These are phyloP conservation scores for Margaritifera margaritifera DNA, from an alignment of 2,888 invertebrate species.

Conservation along the genomic window DNA sequence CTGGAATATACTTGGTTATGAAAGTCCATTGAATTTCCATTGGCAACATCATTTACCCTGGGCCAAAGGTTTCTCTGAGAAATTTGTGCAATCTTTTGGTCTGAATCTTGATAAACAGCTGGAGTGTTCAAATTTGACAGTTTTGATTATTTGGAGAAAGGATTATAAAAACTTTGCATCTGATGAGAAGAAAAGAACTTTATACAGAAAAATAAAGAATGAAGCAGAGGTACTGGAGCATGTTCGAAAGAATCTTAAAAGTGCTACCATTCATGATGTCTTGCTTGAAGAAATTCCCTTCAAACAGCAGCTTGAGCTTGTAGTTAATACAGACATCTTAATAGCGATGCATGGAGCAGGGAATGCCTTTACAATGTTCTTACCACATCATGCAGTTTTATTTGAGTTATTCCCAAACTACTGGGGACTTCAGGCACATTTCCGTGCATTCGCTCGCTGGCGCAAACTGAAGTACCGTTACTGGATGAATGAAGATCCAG, in stretches of 20 bases:
- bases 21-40: constrained; percentile 41
- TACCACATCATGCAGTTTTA: constrained; percentile 31
- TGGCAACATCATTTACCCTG: constrained; percentile 16
- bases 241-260: constrained; percentile 10
- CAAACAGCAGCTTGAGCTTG: constrained; percentile 26
- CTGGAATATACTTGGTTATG: constrained; percentile 37
- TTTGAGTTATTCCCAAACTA: constrained; percentile 37
- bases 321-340: constrained; percentile 34
- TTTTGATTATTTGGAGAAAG: constrained; percentile 25
- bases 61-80: constrained; percentile 22
- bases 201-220: constrained; percentile 33
- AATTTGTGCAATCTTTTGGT: constrained; percentile 25
- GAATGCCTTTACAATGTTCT: constrained; percentile 30
- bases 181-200: no score
- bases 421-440: constrained; percentile 35
- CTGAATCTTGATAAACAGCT: constrained; percentile 12
- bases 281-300: constrained; percentile 27
- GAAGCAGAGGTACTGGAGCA: constrained; percentile 23
- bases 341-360: constrained; percentile 43
- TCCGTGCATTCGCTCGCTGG: constrained; percentile 35
- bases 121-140: constrained; percentile 23
- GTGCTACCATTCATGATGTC: constrained; percentile 7
- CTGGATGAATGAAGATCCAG: constrained; percentile 27
- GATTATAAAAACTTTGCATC: constrained; percentile 19
- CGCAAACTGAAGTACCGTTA: constrained; percentile 28